Conservation (phyloP, 2,797 vertebrate species). For the Mus spretus region DNA sequence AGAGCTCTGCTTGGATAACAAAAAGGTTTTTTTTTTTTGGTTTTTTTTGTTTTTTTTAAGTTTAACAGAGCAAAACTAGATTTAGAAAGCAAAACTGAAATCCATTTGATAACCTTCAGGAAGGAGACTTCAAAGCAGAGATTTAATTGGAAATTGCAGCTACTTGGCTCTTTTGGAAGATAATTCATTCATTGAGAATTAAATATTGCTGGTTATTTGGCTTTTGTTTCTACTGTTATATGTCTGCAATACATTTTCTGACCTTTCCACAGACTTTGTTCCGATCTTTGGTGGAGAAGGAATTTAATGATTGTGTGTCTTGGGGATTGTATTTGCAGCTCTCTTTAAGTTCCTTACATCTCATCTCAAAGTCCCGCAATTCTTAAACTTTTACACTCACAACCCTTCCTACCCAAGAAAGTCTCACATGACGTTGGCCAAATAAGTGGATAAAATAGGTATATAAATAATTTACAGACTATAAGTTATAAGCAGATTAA, state of each 20-base stretch:
- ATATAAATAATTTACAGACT: neutral
- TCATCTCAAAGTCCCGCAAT: neutral
- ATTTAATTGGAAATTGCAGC: neutral
- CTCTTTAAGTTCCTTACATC: neutral
- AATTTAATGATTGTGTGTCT: neutral
- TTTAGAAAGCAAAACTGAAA: constrained; percentile 42
- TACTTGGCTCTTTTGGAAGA: constrained; percentile 40
- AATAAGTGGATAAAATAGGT: neutral
- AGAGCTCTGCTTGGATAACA: neutral
- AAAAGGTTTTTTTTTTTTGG: too few relatives aligned
- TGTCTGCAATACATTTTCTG: neutral
- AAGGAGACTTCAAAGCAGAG: constrained; percentile 43
- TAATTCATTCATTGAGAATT: constrained; percentile 18
- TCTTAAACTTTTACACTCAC: neutral
- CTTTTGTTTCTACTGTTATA: neutral
- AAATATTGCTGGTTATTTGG: neutral
- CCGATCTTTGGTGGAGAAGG: neutral
- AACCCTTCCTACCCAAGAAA: neutral
- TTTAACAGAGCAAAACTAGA: constrained; percentile 33
- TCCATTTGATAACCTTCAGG: constrained; percentile 11
- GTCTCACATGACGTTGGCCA: neutral
- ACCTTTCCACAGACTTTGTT: neutral
- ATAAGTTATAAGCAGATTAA: neutral
- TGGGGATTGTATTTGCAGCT: constrained; percentile 5
- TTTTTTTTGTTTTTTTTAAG: neutral